These are phyloP conservation scores for Gymnodraco acuticeps DNA, from an alignment of 2,797 vertebrate genomes.

Conservation along the genomic window DNA sequence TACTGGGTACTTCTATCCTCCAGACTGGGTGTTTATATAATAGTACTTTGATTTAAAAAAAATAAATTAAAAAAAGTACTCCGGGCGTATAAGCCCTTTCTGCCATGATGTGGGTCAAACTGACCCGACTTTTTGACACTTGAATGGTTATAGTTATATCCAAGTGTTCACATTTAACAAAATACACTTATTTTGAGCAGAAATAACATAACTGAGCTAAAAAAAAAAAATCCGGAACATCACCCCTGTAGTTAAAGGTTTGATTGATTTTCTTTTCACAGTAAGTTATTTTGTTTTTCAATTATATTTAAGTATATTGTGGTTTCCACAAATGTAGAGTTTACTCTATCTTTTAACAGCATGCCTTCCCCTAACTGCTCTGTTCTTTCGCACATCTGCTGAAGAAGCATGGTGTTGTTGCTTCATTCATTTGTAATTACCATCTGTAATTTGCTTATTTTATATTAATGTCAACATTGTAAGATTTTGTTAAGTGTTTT, in stretches of 20 bases:
- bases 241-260: conserved; percentile 69
- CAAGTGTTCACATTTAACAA: conserved; percentile 57
- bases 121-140: conserved; percentile 62
- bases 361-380: conserved; percentile 66
- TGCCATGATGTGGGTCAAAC: conserved; percentile 61
- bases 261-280: conserved; percentile 78
- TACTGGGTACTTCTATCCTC: conserved; percentile 49
- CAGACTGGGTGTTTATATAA: conserved; percentile 45
- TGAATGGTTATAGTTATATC: conserved; percentile 67
- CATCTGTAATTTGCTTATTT: conserved; percentile 80
- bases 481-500: conserved; percentile 71
- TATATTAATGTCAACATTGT: conserved; percentile 75
- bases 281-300: conserved; percentile 79
- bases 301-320: conserved; percentile 70
- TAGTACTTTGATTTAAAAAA: neutral
- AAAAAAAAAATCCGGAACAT: conserved; percentile 58
- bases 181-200: conserved; percentile 60
- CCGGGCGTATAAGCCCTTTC: conserved; percentile 43
- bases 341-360: conserved; percentile 70
- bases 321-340: conserved; percentile 75
- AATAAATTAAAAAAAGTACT: conserved; percentile 40
- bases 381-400: conserved; percentile 73
- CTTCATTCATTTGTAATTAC: conserved; percentile 79
- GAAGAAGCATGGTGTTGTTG: conserved; percentile 65
- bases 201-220: conserved; percentile 70